Base-by-base conservation (phyloP, 2,113 vertebrate species). In the Forbesichthys agassizii region DNA sequence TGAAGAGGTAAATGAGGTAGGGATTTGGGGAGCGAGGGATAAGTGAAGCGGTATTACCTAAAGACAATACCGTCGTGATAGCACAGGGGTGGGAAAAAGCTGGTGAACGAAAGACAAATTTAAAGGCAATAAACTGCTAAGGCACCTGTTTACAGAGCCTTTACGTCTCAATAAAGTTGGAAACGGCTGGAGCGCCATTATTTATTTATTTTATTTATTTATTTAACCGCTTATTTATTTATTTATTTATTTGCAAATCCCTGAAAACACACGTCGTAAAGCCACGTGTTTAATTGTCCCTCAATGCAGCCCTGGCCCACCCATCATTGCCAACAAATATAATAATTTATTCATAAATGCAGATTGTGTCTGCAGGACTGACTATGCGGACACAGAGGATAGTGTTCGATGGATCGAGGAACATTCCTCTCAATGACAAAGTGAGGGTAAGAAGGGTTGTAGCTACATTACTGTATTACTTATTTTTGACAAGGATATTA, bases 1-100 rank as follows among this genome's bases (percentile, higher is more conserved):
- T 80, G 69, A 75, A 68, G 60, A 80, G 27, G 65, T 49, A 71
- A 84, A 88, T 83, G 82, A 88, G 75, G 73, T 27, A 75, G 84
- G 82, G 84, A 84, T 75, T 79, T 69, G 66, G 75, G 71, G 81
- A 81, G 71, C 67, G 60, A 58, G 51, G 14, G 55, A 33, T 20
- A 55, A 71, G 61, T 1, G n/a, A 36, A 55, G 20, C 33, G 66
- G 66, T 72, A 68, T 75, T 11, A 51, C 53, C 52, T 49, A 20
- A 69, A 79, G 66, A 75, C 76, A 66, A 73, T 75, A 74, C 78
- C 69, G 61, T 56, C 63, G 33, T 48, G 53, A 10, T 9, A 10
- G 48, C 59, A 47, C 56, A 10, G 63, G 65, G 16, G 61, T 11
- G 64, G 69, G 52, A 54, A 73, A 64, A 65, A 71, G 65, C 58